Evolutionary conservation across 2,888 invertebrate species (phyloP).

Genomic region (Sisyra nigra): DNA sequence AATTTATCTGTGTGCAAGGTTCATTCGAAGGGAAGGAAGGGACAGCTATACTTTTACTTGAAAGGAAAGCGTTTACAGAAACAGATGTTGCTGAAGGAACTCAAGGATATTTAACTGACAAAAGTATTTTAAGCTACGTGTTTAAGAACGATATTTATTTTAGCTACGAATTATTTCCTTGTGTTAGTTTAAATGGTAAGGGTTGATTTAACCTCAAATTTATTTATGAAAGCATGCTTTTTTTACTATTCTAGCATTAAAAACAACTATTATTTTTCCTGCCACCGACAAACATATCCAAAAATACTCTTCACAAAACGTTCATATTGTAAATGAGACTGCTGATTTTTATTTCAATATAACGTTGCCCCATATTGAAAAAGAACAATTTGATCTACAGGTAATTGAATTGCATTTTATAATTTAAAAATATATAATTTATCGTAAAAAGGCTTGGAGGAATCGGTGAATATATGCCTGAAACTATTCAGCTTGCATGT

Average conservation of each 20-base stretch:
- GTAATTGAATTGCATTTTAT: too few species aligned
- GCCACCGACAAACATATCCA: constrained; percentile 83
- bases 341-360: constrained; percentile 61
- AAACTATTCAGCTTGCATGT: too few species aligned
- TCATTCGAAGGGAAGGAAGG: constrained; percentile 43
- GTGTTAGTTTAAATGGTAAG: constrained; percentile 45
- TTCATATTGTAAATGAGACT: constrained; percentile 70
- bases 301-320: constrained; percentile 64
- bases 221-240: constrained; percentile 4
- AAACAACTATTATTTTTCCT: constrained; percentile 81
- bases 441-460: too few species aligned
- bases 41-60: constrained; percentile 57
- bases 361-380: constrained; percentile 59
- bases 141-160: constrained; percentile 78
- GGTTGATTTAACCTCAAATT: constrained; percentile 10
- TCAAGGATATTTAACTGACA: constrained; percentile 42
- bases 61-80: constrained; percentile 65
- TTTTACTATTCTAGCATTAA: constrained; percentile 54
- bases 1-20: constrained; percentile 55
- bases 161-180: constrained; percentile 57
- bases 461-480: too few species aligned
- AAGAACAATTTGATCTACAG: constrained; percentile 62
- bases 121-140: constrained; percentile 40
- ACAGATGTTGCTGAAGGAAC: constrained; percentile 35
- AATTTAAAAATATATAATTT: too few species aligned